Percentiles rank a stretch among this genome's conserved stretches.
These are phyloP conservation scores for Acanthopleura granulata DNA, from an alignment of 2,888 invertebrate genomes.

Conservation along the genomic window DNA sequence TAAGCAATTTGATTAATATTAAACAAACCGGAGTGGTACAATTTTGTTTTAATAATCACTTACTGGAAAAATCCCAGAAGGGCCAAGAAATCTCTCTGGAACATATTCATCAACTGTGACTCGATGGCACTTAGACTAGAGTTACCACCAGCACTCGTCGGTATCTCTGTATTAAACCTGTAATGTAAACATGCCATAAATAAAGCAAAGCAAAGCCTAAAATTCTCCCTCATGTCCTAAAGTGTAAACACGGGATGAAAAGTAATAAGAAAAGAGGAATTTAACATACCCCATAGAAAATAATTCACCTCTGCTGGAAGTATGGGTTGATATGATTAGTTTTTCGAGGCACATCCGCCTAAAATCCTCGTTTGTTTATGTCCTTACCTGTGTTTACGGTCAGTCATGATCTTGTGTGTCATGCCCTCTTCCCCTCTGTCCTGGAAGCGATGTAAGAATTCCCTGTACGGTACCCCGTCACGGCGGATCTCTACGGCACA, in stretches of 20 bases:
- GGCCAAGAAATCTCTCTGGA: slow-evolving; percentile 67
- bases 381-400: slow-evolving; percentile 64
- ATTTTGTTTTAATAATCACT: slow-evolving; percentile 29
- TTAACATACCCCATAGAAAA: too few species aligned
- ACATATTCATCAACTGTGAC: slow-evolving; percentile 66
- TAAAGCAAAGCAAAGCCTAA: too few species aligned
- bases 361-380: background rate
- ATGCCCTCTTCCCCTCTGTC: slow-evolving; percentile 67
- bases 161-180: slow-evolving; percentile 49
- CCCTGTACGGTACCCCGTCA: slow-evolving; percentile 64
- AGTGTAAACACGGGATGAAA: too few species aligned
- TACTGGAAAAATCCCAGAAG: slow-evolving; percentile 67
- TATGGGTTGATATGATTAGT: too few species aligned
- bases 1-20: too few species aligned
- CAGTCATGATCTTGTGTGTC: slow-evolving; percentile 65
- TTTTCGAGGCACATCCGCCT: too few species aligned
- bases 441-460: slow-evolving; percentile 69
- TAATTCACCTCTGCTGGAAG: too few species aligned
- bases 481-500: slow-evolving; percentile 59
- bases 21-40: too few species aligned
- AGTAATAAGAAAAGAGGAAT: too few species aligned
- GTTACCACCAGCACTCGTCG: slow-evolving; percentile 32
- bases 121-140: slow-evolving; percentile 60
- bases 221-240: too few species aligned
- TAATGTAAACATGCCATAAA: slow-evolving; percentile 15